Base-by-base conservation (phyloP, 2,797 vertebrate species). In the Lates japonicus region DNA sequence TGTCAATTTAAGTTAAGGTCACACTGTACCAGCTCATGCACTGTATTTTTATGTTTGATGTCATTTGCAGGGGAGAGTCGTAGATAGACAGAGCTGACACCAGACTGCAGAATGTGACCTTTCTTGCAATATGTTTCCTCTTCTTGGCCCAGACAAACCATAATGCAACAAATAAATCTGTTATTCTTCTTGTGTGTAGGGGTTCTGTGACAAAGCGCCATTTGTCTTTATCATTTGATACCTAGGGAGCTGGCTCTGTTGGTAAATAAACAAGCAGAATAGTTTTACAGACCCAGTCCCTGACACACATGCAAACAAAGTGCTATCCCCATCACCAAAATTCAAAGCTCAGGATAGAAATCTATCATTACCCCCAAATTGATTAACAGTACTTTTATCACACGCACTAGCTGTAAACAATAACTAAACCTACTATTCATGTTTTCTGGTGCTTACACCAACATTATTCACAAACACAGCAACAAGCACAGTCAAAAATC, bases 1-100 rank as follows among this genome's bases (percentile, higher is more conserved):
- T 60, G 16, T 70, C 58, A 64, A 52, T 62, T 67, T 29, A 58
- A 66, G 17, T 25, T 5, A 37, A 70, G 41, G 58, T 68, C 58
- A 68, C 22, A 19, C 33, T n/a, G 29, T 29, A 77, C 48, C 20
- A 44, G 29, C 48, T 78, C 46, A 33, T 42, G 12, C 4, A 0
- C 13, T 61, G 25, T 65, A 25, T 75, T 41, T 72, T 44, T 9
- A 12, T 52, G 61, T 44, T 16, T 64, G 16, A 58, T 65, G 16
- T 25, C 1, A 22, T 42, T 48, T 12, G 2, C 63, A 37, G 4
- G 4, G n/a, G 7, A 46, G 9, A 58, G 13, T 6, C 3, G 0
- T 9, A 35, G 54, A 48, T 1, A 49, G 20, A 49, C 48, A 49
- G 12, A 71, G 25, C n/a, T 49, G 29, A 51, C 35, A 67, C 8